These are phyloP conservation scores for Microcebus ravelobensis DNA, from an alignment of 2,113 vertebrate species.

Conservation along the genomic window DNA sequence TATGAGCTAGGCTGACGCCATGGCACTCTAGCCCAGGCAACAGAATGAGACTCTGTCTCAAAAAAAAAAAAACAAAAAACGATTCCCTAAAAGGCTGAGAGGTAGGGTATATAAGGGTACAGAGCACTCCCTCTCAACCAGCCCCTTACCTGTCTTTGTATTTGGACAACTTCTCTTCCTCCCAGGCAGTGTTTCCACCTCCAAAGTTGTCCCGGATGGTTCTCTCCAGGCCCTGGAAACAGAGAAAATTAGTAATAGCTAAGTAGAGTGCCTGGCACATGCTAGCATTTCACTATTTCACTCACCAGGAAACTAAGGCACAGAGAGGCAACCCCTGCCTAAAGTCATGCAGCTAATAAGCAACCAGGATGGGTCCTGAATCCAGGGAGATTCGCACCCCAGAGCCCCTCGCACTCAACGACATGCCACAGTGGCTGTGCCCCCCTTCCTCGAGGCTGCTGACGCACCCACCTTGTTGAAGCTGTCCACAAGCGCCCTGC, in stretches of 20 bases:
- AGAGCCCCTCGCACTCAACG: neutral
- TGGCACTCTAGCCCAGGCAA: too few species aligned
- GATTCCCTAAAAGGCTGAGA: neutral
- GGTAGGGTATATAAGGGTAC: neutral
- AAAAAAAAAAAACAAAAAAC: too few species aligned
- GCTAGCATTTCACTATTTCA: slow-evolving; percentile 19
- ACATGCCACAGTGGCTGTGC: neutral
- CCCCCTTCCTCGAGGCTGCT: neutral
- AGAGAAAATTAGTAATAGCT: neutral
- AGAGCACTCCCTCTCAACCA: neutral
- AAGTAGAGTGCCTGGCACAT: neutral
- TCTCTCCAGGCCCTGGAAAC: slow-evolving; percentile 92
- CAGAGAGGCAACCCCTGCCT: neutral
- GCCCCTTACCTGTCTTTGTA: slow-evolving; percentile 92
- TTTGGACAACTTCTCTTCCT: slow-evolving; percentile 97
- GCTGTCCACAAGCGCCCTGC: slow-evolving; percentile 90
- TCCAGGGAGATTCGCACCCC: neutral
- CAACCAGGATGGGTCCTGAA: neutral
- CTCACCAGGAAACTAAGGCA: neutral
- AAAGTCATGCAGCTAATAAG: neutral
- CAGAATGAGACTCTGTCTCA: too few species aligned
- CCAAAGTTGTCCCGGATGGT: slow-evolving; percentile 96
- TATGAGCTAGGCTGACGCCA: too few species aligned
- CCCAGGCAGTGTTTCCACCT: slow-evolving; percentile 98
- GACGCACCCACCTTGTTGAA: slow-evolving; percentile 89